Evolutionary conservation across 1,140 invertebrate species (phyloP), one percentile per base, ranked within the genome.

Genomic region (Anagrus nilaparvatae): DNA sequence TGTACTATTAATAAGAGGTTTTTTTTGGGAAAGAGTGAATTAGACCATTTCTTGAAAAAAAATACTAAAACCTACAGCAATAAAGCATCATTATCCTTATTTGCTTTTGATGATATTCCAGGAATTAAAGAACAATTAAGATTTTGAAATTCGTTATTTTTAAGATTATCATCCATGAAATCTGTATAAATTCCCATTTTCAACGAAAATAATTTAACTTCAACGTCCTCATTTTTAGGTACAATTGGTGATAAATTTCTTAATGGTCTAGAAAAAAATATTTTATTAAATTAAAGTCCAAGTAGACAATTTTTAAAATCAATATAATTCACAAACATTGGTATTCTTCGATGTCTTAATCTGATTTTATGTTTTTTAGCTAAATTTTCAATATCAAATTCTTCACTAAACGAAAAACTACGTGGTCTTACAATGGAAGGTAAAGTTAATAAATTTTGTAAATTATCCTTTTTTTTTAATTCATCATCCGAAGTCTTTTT

Each of bases 171-270:
- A n/a, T n/a, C n/a, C n/a, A n/a, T n/a, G n/a, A n/a, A n/a, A n/a
- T 73, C 74, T 3, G 70, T 75, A 75, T 75, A 78, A 43, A 76
- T 66, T 58, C 74, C 73, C 52, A 68, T 71, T 45, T 69, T 70
- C 19, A 77, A 48, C 4, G 71, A 61, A 32, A 65, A 69, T 8
- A 76, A 53, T 58, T 75, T 77, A 24, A 74, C 65, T 51, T 73
- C 70, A 40, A 74, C 58, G 40, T 75, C 73, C 44, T 70, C 68
- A 16, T 39, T 57, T 42, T 60, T 67, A 55, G 43, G 51, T 9
- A 56, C 51, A 16, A 58, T 38, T 2, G 54, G 55, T 5, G 56
- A 61, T 19, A 48, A 50, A 48, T 63, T 53, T 29, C 43, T 52
- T 5, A 58, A 34, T 20, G 49, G 41, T 29, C 62, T 62, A 33